These are phyloP conservation scores for Calypte anna DNA, from an alignment of 2,113 vertebrate genomes.

Conservation along the genomic window DNA sequence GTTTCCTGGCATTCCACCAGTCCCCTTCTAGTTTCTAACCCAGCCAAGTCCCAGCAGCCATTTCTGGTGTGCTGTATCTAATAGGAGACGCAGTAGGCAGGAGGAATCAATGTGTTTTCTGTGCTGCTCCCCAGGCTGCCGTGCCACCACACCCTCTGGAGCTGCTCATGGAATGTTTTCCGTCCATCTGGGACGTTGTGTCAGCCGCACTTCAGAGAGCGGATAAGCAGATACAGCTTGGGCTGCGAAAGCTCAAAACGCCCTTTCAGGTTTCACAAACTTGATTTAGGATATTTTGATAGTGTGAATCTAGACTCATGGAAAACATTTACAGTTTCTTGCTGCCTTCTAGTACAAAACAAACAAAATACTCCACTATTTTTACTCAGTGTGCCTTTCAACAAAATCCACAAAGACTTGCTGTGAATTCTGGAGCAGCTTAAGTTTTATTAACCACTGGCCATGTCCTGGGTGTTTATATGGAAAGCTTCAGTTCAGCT, in stretches of 20 bases:
- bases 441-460: conserved; percentile 55
- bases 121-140: conserved; percentile 55
- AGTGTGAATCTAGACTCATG: conserved; percentile 53
- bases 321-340: conserved; percentile 62
- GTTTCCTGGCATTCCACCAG: conserved; percentile 15
- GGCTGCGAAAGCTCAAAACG: background rate
- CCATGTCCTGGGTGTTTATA: conserved; percentile 39
- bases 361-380: conserved; percentile 46
- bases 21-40: conserved; percentile 14
- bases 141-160: conserved; percentile 63
- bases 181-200: conserved; percentile 27
- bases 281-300: conserved; percentile 68
- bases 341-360: background rate
- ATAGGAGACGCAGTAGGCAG: background rate
- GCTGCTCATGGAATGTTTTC: conserved; percentile 72
- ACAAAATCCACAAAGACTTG: conserved; percentile 60
- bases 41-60: background rate
- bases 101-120: conserved; percentile 72
- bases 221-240: conserved; percentile 32
- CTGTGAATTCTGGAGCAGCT: conserved; percentile 59
- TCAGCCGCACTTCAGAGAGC: background rate
- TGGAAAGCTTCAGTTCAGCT: conserved; percentile 40
- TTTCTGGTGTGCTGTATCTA: background rate
- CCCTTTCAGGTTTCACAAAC: conserved; percentile 59
- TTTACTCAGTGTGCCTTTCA: conserved; percentile 57